Evolutionary conservation across 2,797 vertebrate species (phyloP), one percentile per base, ranked within the genome.

Genomic region (Sebastes paucispinis): DNA sequence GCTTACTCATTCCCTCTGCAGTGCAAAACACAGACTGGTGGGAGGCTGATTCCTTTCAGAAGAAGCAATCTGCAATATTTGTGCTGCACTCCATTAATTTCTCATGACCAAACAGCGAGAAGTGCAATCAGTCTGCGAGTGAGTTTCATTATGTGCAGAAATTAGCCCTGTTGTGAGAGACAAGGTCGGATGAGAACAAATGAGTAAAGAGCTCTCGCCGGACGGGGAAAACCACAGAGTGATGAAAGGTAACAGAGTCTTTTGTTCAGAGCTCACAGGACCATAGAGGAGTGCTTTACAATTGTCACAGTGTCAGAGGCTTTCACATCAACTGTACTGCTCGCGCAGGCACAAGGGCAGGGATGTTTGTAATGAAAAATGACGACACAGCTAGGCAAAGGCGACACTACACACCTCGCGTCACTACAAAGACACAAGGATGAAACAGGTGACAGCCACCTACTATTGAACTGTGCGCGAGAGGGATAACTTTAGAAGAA

Each of bases 361-460:
- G 69, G 54, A 72, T 80, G 85, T 87, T 77, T 82, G 85, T 91
- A 84, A 90, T 93, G 84, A 90, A 89, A 88, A 93, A 92, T 91
- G 89, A 94, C 80, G 86, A 92, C 89, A 91, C 79, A 20, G 18
- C 43, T 8, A 55, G 82, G 85, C 77, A 86, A 91, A 88, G 86
- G 85, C 67, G 82, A 83, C 83, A 77, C 89, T 57, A 75, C 89
- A 82, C 79, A 75, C 69, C 81, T 73, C 6, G 25, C 81, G 82
- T 84, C 89, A 92, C 87, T 91, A 92, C 92, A 92, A 92, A 93
- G 89, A 76, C 83, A 64, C 39, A 0, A 14, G 80, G 90, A 93
- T 90, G 77, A 94, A 94, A 93, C 81, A 68, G 86, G 87, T 90
- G 90, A 90, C 90, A 91, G 81, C 68, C 83, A 86, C 82, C 85